phyloP scores from a whole-genome alignment of 1,140 invertebrate genomes.

The Zaprionus nigranus region DNA sequence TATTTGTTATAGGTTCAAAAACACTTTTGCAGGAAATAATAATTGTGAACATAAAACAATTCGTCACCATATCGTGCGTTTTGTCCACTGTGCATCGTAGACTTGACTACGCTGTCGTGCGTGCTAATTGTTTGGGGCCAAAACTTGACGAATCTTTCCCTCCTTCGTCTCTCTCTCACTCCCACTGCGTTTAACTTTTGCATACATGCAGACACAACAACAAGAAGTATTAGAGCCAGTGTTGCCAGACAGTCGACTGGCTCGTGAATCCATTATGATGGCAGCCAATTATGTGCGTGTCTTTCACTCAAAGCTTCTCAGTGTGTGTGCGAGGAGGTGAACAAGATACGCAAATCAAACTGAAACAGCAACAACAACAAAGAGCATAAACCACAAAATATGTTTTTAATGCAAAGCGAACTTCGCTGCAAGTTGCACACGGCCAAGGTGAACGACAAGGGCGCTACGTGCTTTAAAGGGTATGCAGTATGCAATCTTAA shows the following conservation, averaged over 20 bases:
- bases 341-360: conserved; percentile 57
- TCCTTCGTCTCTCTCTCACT: conserved; percentile 17
- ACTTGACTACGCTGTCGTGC: conserved; percentile 43
- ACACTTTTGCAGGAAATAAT: too few relatives aligned
- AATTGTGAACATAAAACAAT: too few relatives aligned
- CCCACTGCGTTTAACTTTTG: conserved; percentile 49
- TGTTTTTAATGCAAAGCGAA: conserved; percentile 78
- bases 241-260: conserved; percentile 49
- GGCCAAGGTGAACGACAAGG: conserved; percentile 70
- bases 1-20: too few relatives aligned
- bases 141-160: conserved; percentile 38
- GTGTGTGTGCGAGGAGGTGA: neutral
- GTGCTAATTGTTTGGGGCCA: conserved; percentile 52
- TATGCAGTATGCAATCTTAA: neutral
- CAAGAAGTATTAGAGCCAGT: conserved; percentile 13
- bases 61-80: too few relatives aligned
- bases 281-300: conserved; percentile 79
- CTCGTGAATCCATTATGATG: conserved; percentile 76
- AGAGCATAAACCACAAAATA: conserved; percentile 65
- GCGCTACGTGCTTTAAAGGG: conserved; percentile 28
- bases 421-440: conserved; percentile 63
- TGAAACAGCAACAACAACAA: conserved; percentile 39
- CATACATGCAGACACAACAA: conserved; percentile 17
- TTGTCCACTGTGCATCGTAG: neutral
- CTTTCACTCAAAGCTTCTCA: conserved; percentile 38